Conservation (phyloP, 2,888 invertebrate genomes). For the Gisinianus flammeolus region DNA sequence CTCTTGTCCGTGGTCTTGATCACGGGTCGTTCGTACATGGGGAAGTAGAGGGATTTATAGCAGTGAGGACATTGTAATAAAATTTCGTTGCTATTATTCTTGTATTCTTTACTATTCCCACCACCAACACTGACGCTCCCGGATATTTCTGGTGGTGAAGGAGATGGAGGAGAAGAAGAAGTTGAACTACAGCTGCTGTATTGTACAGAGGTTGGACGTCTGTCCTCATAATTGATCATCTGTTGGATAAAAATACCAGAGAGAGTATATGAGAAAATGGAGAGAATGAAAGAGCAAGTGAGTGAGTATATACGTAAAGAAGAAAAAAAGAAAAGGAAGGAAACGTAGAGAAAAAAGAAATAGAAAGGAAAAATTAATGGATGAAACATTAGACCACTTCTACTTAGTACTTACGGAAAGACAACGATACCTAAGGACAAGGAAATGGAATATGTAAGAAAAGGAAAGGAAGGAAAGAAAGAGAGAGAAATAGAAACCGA, state of each 20-base stretch:
- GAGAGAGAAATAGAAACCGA: too few species aligned
- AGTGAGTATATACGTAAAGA: background rate
- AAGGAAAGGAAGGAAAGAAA: background rate
- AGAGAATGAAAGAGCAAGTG: background rate
- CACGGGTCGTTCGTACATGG: constrained; percentile 40
- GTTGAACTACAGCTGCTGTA: background rate
- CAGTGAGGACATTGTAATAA: constrained; percentile 47
- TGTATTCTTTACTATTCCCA: background rate
- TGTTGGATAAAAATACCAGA: constrained; percentile 12
- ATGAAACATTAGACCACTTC: constrained; percentile 9
- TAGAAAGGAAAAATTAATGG: constrained; percentile 6
- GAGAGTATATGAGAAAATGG: background rate
- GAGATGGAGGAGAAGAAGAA: background rate
- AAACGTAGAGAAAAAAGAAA: background rate
- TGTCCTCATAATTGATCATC: constrained; percentile 47
- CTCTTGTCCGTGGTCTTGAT: constrained; percentile 36
- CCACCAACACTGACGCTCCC: background rate
- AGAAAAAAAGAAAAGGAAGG: background rate
- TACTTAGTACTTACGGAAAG: constrained; percentile 2
- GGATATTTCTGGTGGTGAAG: background rate
- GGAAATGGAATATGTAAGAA: background rate
- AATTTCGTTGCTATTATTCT: constrained; percentile 14
- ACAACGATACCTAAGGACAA: background rate
- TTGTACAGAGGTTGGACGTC: constrained; percentile 12
- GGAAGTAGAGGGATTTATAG: constrained; percentile 40